Conservation (phyloP, 2,888 invertebrate species). For the Bombylius discolor region DNA sequence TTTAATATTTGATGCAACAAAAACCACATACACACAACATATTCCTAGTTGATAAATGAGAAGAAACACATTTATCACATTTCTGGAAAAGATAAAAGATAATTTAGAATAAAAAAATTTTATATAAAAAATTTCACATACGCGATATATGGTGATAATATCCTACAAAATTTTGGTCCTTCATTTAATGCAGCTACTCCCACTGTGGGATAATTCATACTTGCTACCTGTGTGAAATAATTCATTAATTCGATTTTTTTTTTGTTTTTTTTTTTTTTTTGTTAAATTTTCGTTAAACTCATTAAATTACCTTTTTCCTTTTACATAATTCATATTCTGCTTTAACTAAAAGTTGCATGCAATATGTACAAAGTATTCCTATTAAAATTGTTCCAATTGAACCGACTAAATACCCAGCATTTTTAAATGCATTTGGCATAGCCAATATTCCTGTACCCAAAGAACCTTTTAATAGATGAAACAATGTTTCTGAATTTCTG, state of each 20-base stretch:
- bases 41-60: conserved; percentile 88
- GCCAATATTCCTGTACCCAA: conserved; percentile 90
- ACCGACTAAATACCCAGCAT: conserved; percentile 54
- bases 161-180: conserved; percentile 55
- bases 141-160: conserved; percentile 52
- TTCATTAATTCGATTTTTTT: neutral
- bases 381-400: conserved; percentile 67
- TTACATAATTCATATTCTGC: conserved; percentile 48
- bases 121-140: conserved; percentile 31
- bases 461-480: conserved; percentile 84
- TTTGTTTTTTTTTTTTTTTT: too few species aligned
- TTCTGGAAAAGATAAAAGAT: conserved; percentile 38
- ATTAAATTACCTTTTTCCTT: conserved; percentile 32
- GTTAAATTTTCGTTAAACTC: neutral
- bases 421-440: conserved; percentile 57
- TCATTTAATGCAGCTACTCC: conserved; percentile 65
- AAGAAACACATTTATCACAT: conserved; percentile 58
- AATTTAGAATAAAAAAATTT: neutral
- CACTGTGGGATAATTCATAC: conserved; percentile 67
- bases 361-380: conserved; percentile 83
- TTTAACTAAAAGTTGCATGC: conserved; percentile 70
- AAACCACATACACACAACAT: conserved; percentile 92
- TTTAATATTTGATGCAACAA: conserved; percentile 75
- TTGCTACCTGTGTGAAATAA: conserved; percentile 35
- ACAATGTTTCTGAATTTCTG: conserved; percentile 75